phyloP scores from a whole-genome alignment of 2,113 vertebrate genomes.

The Fukomys damarensis region DNA sequence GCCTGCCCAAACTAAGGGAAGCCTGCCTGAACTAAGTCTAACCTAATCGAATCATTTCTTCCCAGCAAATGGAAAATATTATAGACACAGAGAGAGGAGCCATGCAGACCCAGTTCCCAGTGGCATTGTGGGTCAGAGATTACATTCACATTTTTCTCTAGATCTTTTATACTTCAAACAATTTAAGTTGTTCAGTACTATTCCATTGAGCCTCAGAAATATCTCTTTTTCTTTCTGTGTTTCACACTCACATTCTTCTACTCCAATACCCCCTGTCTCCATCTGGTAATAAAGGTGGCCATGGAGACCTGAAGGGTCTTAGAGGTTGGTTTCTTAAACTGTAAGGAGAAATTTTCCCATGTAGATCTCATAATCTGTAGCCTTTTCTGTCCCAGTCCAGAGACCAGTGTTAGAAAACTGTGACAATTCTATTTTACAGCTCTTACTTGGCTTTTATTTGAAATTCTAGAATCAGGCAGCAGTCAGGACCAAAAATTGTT shows the following conservation, averaged over 20 bases:
- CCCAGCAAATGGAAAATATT: conserved; percentile 14
- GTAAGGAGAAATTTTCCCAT: background rate
- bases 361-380: background rate
- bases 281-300: background rate
- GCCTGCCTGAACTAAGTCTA: background rate
- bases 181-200: background rate
- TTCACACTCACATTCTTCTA: background rate
- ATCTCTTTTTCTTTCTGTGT: too few relatives aligned
- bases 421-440: background rate
- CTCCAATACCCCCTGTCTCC: background rate
- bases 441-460: background rate
- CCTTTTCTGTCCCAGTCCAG: background rate
- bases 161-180: background rate
- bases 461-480: background rate
- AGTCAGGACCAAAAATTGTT: background rate
- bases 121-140: background rate
- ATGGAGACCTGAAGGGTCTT: background rate
- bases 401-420: background rate
- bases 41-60: background rate
- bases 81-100: background rate
- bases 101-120: background rate
- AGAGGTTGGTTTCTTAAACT: background rate
- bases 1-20: background rate
- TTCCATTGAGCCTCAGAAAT: background rate
- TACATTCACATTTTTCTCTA: background rate